Evolutionary conservation across 2,113 vertebrate genomes (phyloP), one percentile per base, ranked within the genome.

Genomic region (Struthidea cinerea): DNA sequence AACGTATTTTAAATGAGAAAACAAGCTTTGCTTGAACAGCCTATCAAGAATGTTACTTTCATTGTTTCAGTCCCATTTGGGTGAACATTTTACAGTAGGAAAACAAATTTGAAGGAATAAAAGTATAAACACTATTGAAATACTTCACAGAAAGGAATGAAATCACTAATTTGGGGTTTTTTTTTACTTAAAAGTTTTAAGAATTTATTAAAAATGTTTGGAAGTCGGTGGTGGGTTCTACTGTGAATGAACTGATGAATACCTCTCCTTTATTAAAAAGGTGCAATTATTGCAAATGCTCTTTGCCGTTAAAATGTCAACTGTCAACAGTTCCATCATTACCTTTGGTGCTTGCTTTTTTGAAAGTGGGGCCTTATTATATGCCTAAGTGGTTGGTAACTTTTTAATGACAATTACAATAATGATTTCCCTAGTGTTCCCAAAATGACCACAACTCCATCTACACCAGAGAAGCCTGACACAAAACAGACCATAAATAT

Each of bases 91-190:
- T 60, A 52, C 44, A 87, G 47, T 4, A 8, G 33, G 13, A 57
- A 82, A 87, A 68, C 3, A 46, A 61, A 80, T 22, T 56, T 68
- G 13, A 71, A 52, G 10, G 21, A 63, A 5, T 55, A 27, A n/a
- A 87, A 59, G 5, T 50, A 21, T 67, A 77, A 93, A 57, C 2
- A 5, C 3, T 65, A 11, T 50, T 79, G 42, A 95, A 69, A 44
- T 69, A 8, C 5, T 80, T 63, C 10, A 59, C 20, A 28, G 10
- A 82, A 88, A 63, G 5, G 10, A 83, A 63, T 42, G 47, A 76
- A 83, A 37, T 69, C 2, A 42, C 20, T 21, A 1, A 4, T 53
- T 57, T 21, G 0, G 20, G 1, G 9, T 1, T 8, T 23, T 10
- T 10, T 56, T 75, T 47, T 10, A 10, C 10, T n/a, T 35, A 13